phyloP scores from a whole-genome alignment of 2,113 vertebrate genomes.

The Melozone crissalis region DNA sequence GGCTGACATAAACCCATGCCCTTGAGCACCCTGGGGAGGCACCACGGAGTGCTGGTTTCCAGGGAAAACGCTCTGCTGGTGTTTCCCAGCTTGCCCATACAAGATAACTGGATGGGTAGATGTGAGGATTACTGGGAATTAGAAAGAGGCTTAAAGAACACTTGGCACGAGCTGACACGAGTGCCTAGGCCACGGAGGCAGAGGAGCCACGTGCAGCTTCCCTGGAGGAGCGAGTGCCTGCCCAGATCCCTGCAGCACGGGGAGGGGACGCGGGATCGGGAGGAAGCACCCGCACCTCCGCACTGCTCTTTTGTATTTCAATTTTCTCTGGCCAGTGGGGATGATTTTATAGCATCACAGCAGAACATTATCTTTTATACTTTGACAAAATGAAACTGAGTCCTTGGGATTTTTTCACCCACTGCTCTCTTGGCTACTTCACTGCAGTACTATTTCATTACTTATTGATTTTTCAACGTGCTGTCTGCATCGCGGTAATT shows the following conservation, averaged over 20 bases:
- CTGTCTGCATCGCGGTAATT: conserved; percentile 82
- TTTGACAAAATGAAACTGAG: conserved; percentile 80
- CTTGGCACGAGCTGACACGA: neutral
- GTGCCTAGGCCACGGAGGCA: neutral
- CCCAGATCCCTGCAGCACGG: neutral
- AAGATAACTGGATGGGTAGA: neutral
- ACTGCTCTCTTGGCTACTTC: conserved; percentile 80
- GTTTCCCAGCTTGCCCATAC: neutral
- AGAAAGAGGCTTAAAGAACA: neutral
- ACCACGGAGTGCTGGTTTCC: neutral
- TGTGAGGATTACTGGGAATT: neutral
- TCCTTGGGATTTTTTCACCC: conserved; percentile 82
- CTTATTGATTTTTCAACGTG: conserved; percentile 81
- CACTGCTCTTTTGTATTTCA: conserved; percentile 48
- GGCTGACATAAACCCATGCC: neutral
- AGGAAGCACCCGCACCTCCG: neutral
- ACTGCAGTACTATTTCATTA: conserved; percentile 83
- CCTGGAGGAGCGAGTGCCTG: neutral
- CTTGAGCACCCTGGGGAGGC: neutral
- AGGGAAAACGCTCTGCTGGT: neutral
- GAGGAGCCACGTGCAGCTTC: neutral
- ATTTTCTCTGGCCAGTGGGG: conserved; percentile 70
- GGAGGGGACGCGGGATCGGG: neutral
- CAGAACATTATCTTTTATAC: conserved; percentile 79
- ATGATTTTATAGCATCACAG: conserved; percentile 71